Conservation (phyloP, 2,113 vertebrate genomes). For the Sula dactylatra region DNA sequence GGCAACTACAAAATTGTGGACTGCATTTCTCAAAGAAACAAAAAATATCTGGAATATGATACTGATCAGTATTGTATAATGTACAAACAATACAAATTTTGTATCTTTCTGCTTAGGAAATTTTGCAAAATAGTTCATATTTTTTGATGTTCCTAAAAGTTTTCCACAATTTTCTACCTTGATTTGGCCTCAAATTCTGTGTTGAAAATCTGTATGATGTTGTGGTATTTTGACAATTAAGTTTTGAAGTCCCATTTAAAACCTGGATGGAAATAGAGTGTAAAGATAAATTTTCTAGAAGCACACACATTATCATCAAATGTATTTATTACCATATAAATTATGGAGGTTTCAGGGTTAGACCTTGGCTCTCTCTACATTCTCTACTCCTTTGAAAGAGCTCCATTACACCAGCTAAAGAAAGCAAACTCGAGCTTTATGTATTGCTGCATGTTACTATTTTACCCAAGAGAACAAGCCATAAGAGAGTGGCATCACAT, state of each 20-base stretch:
- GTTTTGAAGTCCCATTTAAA: background rate
- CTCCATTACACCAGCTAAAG: background rate
- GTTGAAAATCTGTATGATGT: background rate
- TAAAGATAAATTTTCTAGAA: background rate
- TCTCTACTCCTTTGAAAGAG: background rate
- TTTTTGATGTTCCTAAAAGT: background rate
- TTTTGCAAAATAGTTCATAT: background rate
- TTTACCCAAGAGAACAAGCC: background rate
- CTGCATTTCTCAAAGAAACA: background rate
- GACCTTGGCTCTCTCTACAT: accelerated
- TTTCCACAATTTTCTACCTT: background rate
- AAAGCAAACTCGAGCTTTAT: background rate
- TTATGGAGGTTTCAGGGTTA: background rate
- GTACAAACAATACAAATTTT: background rate
- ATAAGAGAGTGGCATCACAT: background rate
- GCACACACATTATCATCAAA: background rate
- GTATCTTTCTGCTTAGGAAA: background rate
- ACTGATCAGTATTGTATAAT: background rate
- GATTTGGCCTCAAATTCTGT: background rate
- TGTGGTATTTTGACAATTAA: background rate
- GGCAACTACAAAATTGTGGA: background rate
- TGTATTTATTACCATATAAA: background rate
- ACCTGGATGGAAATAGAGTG: background rate
- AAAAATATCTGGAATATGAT: background rate
- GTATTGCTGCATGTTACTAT: background rate